phyloP scores from a whole-genome alignment of 1,140 invertebrate species.

The Aphelinus certus region DNA sequence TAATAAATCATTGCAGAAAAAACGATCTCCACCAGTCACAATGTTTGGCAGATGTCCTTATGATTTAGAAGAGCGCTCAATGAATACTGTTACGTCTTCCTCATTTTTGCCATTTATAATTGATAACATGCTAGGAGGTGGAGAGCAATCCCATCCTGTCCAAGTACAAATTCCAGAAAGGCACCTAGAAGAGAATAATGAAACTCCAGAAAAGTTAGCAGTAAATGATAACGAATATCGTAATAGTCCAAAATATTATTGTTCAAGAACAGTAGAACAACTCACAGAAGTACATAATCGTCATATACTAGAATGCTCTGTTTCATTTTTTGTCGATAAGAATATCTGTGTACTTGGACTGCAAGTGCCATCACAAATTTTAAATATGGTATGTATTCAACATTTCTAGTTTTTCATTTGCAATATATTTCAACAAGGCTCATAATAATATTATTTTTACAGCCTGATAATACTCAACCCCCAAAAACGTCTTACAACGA shows the following conservation, averaged over 20 bases:
- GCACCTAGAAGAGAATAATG: slow-evolving; percentile 5
- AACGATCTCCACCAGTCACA: slow-evolving; percentile 25
- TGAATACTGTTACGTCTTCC: slow-evolving; percentile 33
- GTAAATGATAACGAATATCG: slow-evolving; percentile 22
- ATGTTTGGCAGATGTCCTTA: slow-evolving; percentile 29
- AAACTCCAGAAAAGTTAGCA: slow-evolving; percentile 14
- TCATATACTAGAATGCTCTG: slow-evolving; percentile 76
- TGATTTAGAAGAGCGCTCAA: slow-evolving; percentile 33
- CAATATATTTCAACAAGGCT: background rate
- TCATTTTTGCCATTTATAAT: slow-evolving; percentile 26
- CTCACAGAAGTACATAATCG: slow-evolving; percentile 76
- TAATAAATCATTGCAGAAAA: slow-evolving; percentile 22
- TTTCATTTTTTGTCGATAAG: slow-evolving; percentile 81
- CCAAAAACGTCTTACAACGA: slow-evolving; percentile 71
- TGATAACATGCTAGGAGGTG: background rate
- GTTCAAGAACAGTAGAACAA: slow-evolving; percentile 70
- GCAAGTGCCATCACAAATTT: slow-evolving; percentile 68
- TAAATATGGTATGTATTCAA: slow-evolving; percentile 29
- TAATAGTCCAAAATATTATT: slow-evolving; percentile 72
- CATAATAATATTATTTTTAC: background rate
- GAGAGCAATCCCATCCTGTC: slow-evolving; percentile 16
- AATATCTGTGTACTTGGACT: slow-evolving; percentile 81
- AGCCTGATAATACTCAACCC: slow-evolving; percentile 27
- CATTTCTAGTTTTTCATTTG: too few species aligned
- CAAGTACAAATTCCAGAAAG: slow-evolving; percentile 28